Percentiles rank a stretch among this genome's conserved stretches.
These are phyloP conservation scores for Petrosia ficiformis DNA, from an alignment of 37 sponge, comb jelly and placozoan genomes.

Conservation along the genomic window DNA sequence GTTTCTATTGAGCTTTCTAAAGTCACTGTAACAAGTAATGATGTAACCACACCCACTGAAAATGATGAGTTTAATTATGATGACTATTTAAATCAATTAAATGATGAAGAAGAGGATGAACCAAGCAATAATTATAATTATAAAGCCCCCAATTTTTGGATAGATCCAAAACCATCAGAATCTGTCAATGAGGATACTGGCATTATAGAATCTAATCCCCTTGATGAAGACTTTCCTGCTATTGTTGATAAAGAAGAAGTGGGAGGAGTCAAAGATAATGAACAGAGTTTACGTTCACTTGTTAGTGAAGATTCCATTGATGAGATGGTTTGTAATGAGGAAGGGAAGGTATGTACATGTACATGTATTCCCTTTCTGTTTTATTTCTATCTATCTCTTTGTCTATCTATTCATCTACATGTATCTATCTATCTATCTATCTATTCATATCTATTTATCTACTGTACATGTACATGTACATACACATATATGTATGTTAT, in stretches of 20 bases:
- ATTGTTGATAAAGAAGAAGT: too few relatives aligned
- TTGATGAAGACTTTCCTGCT: conserved; percentile 66
- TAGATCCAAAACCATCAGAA: not conserved
- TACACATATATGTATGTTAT: too few relatives aligned
- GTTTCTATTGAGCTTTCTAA: too few relatives aligned
- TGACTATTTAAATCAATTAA: conserved; percentile 52
- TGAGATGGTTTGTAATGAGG: not conserved
- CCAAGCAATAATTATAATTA: not conserved
- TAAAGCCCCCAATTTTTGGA: not conserved
- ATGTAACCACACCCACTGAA: too few relatives aligned
- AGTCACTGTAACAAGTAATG: too few relatives aligned
- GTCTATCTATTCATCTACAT: not conserved
- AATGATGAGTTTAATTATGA: conserved; percentile 42
- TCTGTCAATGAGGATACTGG: not conserved
- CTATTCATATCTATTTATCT: too few relatives aligned
- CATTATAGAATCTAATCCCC: not conserved
- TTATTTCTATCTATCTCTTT: too few relatives aligned
- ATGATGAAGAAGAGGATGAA: conserved; percentile 39
- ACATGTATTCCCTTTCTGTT: not conserved
- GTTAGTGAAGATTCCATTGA: not conserved
- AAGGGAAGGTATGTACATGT: not conserved
- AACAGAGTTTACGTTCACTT: not conserved
- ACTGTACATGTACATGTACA: too few relatives aligned
- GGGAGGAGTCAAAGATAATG: too few relatives aligned
- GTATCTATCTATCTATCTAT: not conserved